A percentile compares a stretch with the other conserved stretches of the same genome.
Evolutionary conservation across 1,140 invertebrate species (phyloP).

Genomic region (Bombus superbus): DNA sequence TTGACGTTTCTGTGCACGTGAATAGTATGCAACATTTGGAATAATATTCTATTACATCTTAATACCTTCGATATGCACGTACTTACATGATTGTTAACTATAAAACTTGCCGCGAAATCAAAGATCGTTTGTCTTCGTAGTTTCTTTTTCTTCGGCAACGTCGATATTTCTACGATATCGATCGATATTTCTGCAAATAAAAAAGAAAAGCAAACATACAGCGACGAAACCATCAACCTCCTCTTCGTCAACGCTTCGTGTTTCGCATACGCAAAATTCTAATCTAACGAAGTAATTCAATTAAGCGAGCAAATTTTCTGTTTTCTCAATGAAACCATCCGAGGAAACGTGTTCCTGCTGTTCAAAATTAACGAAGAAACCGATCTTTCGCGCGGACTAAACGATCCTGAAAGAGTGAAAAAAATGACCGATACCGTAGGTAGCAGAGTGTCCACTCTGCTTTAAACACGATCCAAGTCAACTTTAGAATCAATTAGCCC

Average conservation of each 20-base stretch:
- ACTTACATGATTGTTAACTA: not conserved
- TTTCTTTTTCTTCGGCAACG: not conserved
- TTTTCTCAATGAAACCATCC: not conserved
- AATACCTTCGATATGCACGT: constrained; percentile 4
- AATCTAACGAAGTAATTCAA: too few relatives aligned
- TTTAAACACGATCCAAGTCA: not conserved
- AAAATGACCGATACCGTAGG: not conserved
- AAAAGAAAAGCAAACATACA: too few relatives aligned
- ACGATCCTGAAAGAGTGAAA: not conserved
- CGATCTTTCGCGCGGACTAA: too few relatives aligned
- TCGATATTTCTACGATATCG: too few relatives aligned
- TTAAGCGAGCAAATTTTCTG: too few relatives aligned
- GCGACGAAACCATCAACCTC: too few relatives aligned
- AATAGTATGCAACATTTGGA: constrained; percentile 8
- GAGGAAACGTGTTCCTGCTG: not conserved
- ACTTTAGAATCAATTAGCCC: not conserved
- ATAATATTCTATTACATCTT: constrained; percentile 40
- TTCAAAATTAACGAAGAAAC: not conserved
- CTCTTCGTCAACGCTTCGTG: too few relatives aligned
- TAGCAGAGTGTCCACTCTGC: too few relatives aligned
- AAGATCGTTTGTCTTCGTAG: not conserved
- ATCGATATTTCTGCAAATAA: too few relatives aligned
- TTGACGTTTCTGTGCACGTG: not conserved
- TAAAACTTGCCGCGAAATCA: not conserved
- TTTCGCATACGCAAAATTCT: too few relatives aligned